Conservation (phyloP, 1,140 invertebrate species). For the Prorops nasuta region DNA sequence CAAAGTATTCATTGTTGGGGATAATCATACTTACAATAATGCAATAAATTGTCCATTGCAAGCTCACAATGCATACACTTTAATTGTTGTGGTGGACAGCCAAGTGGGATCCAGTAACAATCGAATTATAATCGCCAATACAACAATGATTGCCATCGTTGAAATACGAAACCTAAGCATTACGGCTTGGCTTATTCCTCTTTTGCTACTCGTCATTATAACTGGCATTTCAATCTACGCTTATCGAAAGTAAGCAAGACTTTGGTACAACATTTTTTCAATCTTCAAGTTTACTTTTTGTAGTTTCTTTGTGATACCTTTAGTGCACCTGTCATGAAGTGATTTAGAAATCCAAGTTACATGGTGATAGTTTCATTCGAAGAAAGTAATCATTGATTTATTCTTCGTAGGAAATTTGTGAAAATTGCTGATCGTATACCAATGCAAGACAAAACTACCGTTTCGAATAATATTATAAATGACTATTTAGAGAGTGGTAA, state of each 20-base stretch:
- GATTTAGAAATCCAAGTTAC: no score
- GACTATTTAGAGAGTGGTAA: no score
- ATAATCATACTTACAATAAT: constrained; percentile 12
- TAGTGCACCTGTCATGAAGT: no score
- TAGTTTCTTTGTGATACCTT: no score
- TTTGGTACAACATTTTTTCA: no score
- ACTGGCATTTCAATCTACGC: not conserved
- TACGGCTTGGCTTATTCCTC: constrained; percentile 15
- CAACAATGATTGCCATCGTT: constrained; percentile 5
- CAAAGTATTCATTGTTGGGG: constrained; percentile 23
- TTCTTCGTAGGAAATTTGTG: no score
- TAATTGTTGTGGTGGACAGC: constrained; percentile 15
- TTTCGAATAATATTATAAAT: no score
- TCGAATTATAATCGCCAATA: constrained; percentile 3
- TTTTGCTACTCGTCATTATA: constrained; percentile 10
- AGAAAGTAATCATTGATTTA: no score
- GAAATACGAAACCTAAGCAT: not conserved
- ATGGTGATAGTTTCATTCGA: no score
- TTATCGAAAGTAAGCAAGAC: constrained; percentile 23
- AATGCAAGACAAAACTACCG: no score
- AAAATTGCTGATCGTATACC: no score
- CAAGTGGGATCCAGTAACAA: not conserved
- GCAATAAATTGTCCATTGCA: constrained; percentile 28
- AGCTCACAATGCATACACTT: constrained; percentile 16
- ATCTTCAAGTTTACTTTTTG: no score